Percentiles rank a stretch among this genome's conserved stretches.
These are phyloP conservation scores for Strix uralensis DNA, from an alignment of 2,113 vertebrate genomes.

Conservation along the genomic window DNA sequence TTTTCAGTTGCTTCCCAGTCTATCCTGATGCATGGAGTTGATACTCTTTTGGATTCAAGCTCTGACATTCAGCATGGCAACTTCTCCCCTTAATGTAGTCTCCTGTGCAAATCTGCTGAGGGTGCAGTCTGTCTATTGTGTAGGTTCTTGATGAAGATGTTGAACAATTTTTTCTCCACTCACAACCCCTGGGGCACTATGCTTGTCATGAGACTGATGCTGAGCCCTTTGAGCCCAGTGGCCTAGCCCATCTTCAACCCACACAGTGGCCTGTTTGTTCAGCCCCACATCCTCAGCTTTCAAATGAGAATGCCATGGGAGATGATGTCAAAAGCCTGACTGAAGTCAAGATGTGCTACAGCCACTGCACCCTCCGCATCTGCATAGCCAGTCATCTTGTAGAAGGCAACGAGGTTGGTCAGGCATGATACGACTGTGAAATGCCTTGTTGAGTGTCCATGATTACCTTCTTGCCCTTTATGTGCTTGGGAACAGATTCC, in stretches of 20 bases:
- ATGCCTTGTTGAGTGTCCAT: not conserved
- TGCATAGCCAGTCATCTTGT: not conserved
- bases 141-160: not conserved
- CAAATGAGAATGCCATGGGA: not conserved
- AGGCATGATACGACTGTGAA: not conserved
- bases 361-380: not conserved
- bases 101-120: not conserved
- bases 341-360: not conserved
- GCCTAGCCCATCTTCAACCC: not conserved
- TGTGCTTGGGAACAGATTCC: not conserved
- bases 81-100: not conserved
- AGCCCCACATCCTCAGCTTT: not conserved
- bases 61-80: not conserved
- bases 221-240: not conserved
- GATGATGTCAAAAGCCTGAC: not conserved
- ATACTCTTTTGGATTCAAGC: not conserved
- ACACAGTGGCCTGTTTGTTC: not conserved
- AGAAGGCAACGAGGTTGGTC: not conserved
- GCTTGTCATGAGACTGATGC: not conserved
- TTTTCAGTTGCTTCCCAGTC: not conserved
- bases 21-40: not conserved
- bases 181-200: not conserved
- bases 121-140: not conserved
- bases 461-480: not conserved
- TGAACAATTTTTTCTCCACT: not conserved